Percentiles rank a stretch among this genome's conserved stretches.
Conservation (phyloP, 1,140 invertebrate genomes). For the Heliconius congener region DNA sequence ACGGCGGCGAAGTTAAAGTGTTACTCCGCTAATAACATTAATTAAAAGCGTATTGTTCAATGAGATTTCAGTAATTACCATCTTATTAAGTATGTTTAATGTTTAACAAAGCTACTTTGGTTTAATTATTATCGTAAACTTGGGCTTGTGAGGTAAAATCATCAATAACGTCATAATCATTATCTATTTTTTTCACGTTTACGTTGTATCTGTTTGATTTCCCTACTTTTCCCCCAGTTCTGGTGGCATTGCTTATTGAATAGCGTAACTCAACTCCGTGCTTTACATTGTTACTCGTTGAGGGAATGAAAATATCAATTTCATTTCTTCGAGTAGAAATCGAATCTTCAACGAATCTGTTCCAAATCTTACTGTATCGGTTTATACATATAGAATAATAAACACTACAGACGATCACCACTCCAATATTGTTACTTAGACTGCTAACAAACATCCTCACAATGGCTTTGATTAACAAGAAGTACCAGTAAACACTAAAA, state of each 20-base stretch:
- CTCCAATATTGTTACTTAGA: background rate
- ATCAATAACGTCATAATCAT: background rate
- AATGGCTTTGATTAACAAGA: background rate
- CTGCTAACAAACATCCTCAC: background rate
- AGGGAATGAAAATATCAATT: too few species aligned
- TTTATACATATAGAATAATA: background rate
- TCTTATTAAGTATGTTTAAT: constrained; percentile 47
- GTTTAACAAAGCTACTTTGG: background rate
- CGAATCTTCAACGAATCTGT: too few species aligned
- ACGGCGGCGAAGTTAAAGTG: constrained; percentile 47
- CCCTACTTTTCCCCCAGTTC: too few species aligned
- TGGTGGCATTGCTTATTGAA: too few species aligned
- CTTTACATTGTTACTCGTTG: too few species aligned
- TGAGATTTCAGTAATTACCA: constrained; percentile 52
- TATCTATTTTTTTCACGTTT: too few species aligned
- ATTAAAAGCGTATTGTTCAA: constrained; percentile 56
- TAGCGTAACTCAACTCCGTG: too few species aligned
- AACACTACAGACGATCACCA: background rate
- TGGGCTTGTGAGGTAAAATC: background rate
- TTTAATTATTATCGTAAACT: background rate
- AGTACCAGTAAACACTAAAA: background rate
- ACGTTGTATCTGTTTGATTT: too few species aligned
- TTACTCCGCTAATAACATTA: constrained; percentile 58
- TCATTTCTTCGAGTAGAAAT: too few species aligned
- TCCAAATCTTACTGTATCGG: too few species aligned